Conservation (phyloP, 2,113 vertebrate species). For the Ptilorrhoa leucosticta region DNA sequence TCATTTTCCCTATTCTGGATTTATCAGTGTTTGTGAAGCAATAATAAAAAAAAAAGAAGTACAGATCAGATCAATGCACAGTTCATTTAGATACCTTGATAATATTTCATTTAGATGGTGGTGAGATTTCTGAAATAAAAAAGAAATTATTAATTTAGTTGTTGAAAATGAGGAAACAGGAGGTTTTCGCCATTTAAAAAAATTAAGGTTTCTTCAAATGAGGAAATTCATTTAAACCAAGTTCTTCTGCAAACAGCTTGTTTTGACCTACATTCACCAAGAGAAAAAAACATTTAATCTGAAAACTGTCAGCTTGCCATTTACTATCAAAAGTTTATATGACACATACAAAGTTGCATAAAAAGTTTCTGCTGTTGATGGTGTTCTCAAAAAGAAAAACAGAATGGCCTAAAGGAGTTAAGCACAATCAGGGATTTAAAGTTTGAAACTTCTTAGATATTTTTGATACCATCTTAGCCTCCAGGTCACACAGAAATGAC, state of each 20-base stretch:
- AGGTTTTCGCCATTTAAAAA: not conserved
- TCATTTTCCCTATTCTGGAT: not conserved
- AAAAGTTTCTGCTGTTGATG: not conserved
- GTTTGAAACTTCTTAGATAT: not conserved
- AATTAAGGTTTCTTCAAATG: not conserved
- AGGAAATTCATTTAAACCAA: not conserved
- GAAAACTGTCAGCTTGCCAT: not conserved
- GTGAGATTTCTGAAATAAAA: not conserved
- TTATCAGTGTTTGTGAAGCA: not conserved
- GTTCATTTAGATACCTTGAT: not conserved
- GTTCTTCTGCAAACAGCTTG: not conserved
- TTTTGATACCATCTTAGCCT: not conserved
- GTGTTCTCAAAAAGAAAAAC: not conserved
- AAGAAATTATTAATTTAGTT: not conserved
- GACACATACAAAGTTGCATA: not conserved
- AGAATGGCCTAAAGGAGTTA: not conserved
- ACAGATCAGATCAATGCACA: not conserved
- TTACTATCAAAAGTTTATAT: constrained; percentile 11
- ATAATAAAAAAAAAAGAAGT: not conserved
- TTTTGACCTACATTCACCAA: not conserved
- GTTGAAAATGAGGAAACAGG: not conserved
- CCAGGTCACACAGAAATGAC: not conserved
- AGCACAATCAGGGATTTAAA: not conserved
- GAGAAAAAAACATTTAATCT: not conserved
- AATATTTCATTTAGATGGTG: not conserved